A percentile compares a stretch with the other conserved stretches of the same genome.
Evolutionary conservation across 2,797 vertebrate genomes (phyloP).

Genomic region (Yasuhikotakia modesta): DNA sequence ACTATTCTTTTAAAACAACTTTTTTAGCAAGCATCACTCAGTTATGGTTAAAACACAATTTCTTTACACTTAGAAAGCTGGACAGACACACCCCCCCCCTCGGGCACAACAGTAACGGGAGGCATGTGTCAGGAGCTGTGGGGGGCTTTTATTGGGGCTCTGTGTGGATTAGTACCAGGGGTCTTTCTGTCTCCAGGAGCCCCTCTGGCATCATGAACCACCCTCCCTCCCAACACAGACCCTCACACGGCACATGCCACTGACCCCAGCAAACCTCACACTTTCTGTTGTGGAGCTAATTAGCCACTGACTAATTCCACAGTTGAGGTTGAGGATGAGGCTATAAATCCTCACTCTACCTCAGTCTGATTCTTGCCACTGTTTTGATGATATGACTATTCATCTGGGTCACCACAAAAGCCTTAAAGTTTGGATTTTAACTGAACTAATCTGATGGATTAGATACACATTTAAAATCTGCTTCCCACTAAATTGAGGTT

Average conservation of each 20-base stretch:
- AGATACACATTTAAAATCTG: not conserved
- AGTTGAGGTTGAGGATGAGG: slow-evolving; percentile 11
- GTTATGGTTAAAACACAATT: not conserved
- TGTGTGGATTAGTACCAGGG: slow-evolving; percentile 53
- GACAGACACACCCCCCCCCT: slow-evolving; percentile 32
- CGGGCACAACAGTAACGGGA: slow-evolving; percentile 48
- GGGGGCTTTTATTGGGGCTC: slow-evolving; percentile 40
- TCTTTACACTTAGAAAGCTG: not conserved
- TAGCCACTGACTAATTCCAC: slow-evolving; percentile 53
- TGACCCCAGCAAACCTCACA: slow-evolving; percentile 23
- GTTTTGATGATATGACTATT: slow-evolving; percentile 4
- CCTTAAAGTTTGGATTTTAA: slow-evolving; percentile 30
- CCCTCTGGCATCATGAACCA: not conserved
- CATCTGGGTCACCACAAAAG: slow-evolving; percentile 41
- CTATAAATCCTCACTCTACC: slow-evolving; percentile 28
- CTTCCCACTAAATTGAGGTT: not conserved
- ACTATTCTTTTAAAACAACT: too few relatives aligned
- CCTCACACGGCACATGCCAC: slow-evolving; percentile 47
- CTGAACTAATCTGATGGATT: not conserved
- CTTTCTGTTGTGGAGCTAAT: slow-evolving; percentile 54
- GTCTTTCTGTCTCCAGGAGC: slow-evolving; percentile 49
- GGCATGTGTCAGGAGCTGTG: slow-evolving; percentile 43
- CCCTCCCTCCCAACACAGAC: slow-evolving; percentile 9
- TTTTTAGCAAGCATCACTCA: too few relatives aligned
- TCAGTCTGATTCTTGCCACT: not conserved